Percentiles rank a stretch among this genome's conserved stretches.
These are phyloP conservation scores for Apistogramma diplotaenia DNA, from an alignment of 2,113 vertebrate genomes.

Conservation along the genomic window DNA sequence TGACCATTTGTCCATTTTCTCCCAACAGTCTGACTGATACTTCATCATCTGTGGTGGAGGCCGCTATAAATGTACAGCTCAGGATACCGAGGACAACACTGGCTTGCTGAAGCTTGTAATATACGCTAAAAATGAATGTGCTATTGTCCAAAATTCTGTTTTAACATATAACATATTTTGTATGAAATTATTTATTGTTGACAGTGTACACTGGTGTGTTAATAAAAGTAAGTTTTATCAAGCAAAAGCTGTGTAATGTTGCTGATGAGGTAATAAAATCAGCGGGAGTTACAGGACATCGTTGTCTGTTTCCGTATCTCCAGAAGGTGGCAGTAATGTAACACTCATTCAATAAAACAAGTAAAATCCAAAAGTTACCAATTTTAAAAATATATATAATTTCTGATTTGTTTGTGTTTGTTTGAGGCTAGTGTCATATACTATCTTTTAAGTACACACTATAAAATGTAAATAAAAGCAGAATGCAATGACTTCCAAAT, in stretches of 20 bases:
- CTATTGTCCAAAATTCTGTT: constrained; percentile 6
- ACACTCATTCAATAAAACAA: background rate
- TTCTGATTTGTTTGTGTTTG: too few relatives aligned
- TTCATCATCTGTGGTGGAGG: background rate
- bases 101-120: background rate
- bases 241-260: background rate
- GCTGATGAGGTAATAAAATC: background rate
- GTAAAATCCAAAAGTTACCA: too few relatives aligned
- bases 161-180: constrained; percentile 27
- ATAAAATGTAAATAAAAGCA: too few relatives aligned
- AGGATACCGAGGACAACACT: background rate
- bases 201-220: background rate
- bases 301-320: background rate
- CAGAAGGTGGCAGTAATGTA: constrained; percentile 1
- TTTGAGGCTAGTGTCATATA: too few relatives aligned
- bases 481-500: too few relatives aligned
- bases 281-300: background rate
- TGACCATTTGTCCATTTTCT: background rate
- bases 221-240: constrained; percentile 19
- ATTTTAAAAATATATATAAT: too few relatives aligned
- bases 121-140: background rate
- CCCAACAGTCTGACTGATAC: constrained; percentile 65
- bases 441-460: too few relatives aligned
- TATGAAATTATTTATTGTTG: constrained; percentile 11
- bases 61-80: background rate